These are phyloP conservation scores for Danionella dracula DNA, from an alignment of 2,797 vertebrate genomes.

Conservation along the genomic window DNA sequence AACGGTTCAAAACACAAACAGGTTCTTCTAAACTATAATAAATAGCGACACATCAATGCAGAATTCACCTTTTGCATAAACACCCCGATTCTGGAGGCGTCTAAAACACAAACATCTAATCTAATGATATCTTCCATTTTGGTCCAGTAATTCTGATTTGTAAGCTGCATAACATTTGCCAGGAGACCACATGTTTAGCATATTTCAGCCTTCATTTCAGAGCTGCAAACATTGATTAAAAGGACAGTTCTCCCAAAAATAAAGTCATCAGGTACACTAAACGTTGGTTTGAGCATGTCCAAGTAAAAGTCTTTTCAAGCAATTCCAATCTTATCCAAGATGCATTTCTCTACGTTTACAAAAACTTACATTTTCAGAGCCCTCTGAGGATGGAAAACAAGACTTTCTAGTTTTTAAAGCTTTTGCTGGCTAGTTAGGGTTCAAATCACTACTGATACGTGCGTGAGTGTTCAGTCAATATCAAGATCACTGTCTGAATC, in stretches of 20 bases:
- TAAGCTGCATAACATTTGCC: neutral
- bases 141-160: slow-evolving; percentile 9
- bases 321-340: too few relatives aligned
- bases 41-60: slow-evolving; percentile 36
- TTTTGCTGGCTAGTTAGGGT: too few relatives aligned
- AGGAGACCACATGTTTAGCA: slow-evolving; percentile 2
- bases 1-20: neutral
- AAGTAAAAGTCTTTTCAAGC: too few relatives aligned
- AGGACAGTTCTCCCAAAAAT: neutral
- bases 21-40: slow-evolving; percentile 35
- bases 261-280: too few relatives aligned
- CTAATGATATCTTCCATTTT: slow-evolving; percentile 6
- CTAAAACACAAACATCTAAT: neutral
- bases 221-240: neutral
- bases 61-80: slow-evolving; percentile 16
- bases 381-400: too few relatives aligned
- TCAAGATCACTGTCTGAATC: slow-evolving; percentile 89
- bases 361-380: too few relatives aligned
- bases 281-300: too few relatives aligned
- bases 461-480: slow-evolving; percentile 78
- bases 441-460: neutral
- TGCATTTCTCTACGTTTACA: too few relatives aligned
- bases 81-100: neutral
- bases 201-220: neutral
- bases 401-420: too few relatives aligned